phyloP scores from a whole-genome alignment of 2,113 vertebrate genomes.

The Alaudala cheleensis region DNA sequence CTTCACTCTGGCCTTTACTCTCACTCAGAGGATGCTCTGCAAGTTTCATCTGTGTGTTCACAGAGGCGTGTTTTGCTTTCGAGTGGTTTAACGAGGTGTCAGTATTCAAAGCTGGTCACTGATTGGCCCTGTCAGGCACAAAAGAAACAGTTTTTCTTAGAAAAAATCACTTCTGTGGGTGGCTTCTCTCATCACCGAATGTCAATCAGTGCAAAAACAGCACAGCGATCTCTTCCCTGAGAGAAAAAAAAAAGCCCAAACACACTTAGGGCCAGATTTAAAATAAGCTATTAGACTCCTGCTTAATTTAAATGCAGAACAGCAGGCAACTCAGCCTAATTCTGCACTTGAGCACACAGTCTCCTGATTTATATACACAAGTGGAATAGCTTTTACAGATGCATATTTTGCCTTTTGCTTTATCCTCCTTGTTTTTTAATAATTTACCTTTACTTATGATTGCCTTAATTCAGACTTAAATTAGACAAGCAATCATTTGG shows the following conservation, averaged over 20 bases:
- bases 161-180: too few species aligned
- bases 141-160: too few species aligned
- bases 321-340: slow-evolving; percentile 20
- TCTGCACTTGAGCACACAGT: slow-evolving; percentile 38
- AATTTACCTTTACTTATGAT: not conserved
- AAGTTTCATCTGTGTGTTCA: too few species aligned
- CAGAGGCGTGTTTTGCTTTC: too few species aligned
- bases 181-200: too few species aligned
- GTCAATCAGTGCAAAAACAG: too few species aligned
- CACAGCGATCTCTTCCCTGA: not conserved
- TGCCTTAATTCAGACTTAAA: not conserved
- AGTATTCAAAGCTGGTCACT: too few species aligned
- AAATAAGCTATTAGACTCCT: slow-evolving; percentile 19
- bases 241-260: not conserved
- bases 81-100: too few species aligned
- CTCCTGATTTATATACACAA: slow-evolving; percentile 33
- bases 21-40: too few species aligned
- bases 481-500: not conserved
- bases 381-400: not conserved
- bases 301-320: slow-evolving; percentile 41
- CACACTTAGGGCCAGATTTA: not conserved
- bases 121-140: too few species aligned
- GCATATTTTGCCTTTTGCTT: not conserved
- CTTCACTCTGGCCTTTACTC: too few species aligned
- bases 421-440: not conserved